phyloP scores from a whole-genome alignment of 2,888 invertebrate species.

The Euplagia quadripunctaria region DNA sequence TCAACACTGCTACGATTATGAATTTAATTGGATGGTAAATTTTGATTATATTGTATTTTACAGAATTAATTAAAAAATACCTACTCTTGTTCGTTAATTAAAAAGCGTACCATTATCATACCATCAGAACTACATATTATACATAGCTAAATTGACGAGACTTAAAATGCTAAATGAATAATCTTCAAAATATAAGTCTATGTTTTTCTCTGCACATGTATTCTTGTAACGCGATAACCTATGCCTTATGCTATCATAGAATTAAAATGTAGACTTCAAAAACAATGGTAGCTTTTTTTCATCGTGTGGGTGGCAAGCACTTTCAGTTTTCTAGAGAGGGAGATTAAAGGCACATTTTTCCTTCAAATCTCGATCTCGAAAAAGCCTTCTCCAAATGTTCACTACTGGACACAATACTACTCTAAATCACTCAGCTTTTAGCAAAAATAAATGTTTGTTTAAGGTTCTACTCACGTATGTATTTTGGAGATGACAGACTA shows the following conservation, averaged over 20 bases:
- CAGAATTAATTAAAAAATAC: not conserved
- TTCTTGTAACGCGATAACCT: too few relatives aligned
- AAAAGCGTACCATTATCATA: not conserved
- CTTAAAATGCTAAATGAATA: too few relatives aligned
- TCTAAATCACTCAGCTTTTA: not conserved
- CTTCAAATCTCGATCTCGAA: not conserved
- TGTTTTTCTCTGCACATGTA: too few relatives aligned
- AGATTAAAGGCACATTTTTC: not conserved
- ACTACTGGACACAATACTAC: not conserved
- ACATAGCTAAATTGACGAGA: not conserved
- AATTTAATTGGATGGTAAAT: not conserved
- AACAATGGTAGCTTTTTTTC: too few relatives aligned
- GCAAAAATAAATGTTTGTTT: not conserved
- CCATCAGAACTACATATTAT: not conserved
- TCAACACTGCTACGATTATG: not conserved
- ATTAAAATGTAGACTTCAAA: too few relatives aligned
- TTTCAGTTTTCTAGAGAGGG: too few relatives aligned
- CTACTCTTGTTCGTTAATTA: not conserved
- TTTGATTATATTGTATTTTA: not conserved
- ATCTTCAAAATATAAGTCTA: too few relatives aligned
- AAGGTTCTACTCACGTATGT: too few relatives aligned
- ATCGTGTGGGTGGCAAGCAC: too few relatives aligned
- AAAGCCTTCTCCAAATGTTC: not conserved
- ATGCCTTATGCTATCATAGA: too few relatives aligned
- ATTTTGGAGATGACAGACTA: too few relatives aligned